Conservation (phyloP, 2,888 invertebrate species). For the Abscondita cerata region DNA sequence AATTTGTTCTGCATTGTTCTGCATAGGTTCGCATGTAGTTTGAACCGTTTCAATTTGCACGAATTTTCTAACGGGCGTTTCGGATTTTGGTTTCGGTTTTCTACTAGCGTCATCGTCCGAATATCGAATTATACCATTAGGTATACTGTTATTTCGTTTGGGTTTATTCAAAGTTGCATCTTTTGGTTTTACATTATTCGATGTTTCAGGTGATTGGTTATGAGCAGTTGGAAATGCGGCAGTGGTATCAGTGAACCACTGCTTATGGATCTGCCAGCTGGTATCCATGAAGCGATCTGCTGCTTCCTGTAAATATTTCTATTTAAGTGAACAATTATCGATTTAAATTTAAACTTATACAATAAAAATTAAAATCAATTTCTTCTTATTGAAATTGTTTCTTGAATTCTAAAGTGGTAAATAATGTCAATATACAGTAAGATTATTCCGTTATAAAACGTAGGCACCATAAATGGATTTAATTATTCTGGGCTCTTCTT, state of each 20-base stretch:
- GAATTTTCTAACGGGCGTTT: conserved; percentile 39
- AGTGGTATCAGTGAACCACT: conserved; percentile 65
- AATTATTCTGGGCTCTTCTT: conserved; percentile 26
- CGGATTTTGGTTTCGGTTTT: conserved; percentile 13
- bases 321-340: background rate
- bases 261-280: conserved; percentile 76
- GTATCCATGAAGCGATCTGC: conserved; percentile 76
- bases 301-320: conserved; percentile 62
- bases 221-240: conserved; percentile 58
- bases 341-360: too few relatives aligned
- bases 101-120: conserved; percentile 12
- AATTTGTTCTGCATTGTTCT: conserved; percentile 37
- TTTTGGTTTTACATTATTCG: conserved; percentile 38
- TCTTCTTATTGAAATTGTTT: background rate
- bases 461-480: conserved; percentile 29
- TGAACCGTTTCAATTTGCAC: conserved; percentile 55
- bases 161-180: conserved; percentile 16
- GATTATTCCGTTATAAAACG: conserved; percentile 25
- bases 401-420: background rate
- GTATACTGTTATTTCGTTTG: conserved; percentile 12
- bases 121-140: conserved; percentile 25
- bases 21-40: conserved; percentile 47
- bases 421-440: conserved; percentile 22
- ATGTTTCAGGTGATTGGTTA: conserved; percentile 37
- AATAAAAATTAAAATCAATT: conserved; percentile 4